phyloP scores from a whole-genome alignment of 1,140 invertebrate species.

The Platyscapa corneri region DNA sequence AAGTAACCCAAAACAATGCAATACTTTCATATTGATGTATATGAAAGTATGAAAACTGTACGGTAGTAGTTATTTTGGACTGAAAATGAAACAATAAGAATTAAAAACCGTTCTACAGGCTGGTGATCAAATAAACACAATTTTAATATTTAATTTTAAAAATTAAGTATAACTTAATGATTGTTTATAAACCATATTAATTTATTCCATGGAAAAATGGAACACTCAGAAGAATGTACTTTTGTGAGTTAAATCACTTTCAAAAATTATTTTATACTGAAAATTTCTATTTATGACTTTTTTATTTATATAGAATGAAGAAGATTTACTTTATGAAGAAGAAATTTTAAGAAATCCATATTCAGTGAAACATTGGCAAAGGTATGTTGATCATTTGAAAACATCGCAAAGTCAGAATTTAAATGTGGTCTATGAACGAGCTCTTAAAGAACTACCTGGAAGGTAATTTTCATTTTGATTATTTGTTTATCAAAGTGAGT shows the following conservation, averaged over 20 bases:
- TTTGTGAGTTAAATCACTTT: constrained; percentile 22
- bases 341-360: constrained; percentile 97
- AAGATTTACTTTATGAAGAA: constrained; percentile 98
- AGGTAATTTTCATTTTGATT: constrained; percentile 72
- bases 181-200: constrained; percentile 5
- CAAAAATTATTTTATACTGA: not conserved
- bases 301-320: constrained; percentile 62
- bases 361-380: constrained; percentile 97
- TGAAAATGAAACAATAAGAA: too few species aligned
- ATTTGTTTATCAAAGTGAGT: constrained; percentile 28
- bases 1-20: too few species aligned
- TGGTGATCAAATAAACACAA: too few species aligned
- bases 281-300: not conserved
- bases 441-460: constrained; percentile 96
- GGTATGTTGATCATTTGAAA: constrained; percentile 98
- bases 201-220: constrained; percentile 30
- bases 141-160: too few species aligned
- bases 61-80: too few species aligned
- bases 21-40: too few species aligned
- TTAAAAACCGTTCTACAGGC: too few species aligned
- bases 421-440: constrained; percentile 96
- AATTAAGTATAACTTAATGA: not conserved
- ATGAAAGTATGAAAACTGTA: too few species aligned
- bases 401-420: constrained; percentile 85
- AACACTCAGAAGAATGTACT: constrained; percentile 5